Evolutionary conservation across 2,113 vertebrate genomes (phyloP), one percentile per base, ranked within the genome.

Genomic region (Greenwoodochromis staneri): DNA sequence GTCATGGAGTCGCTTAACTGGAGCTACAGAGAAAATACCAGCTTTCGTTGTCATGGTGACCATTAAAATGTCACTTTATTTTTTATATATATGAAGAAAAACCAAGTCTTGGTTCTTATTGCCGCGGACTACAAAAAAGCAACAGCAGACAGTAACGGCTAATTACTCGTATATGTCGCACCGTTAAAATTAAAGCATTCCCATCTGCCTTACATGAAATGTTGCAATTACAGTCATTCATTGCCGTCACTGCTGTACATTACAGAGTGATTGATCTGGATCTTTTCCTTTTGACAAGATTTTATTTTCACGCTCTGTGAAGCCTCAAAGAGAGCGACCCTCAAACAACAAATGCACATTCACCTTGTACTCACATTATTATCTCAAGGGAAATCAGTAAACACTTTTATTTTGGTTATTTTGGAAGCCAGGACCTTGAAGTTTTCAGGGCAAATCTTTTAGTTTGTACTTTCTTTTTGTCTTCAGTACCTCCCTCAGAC

Each of bases 341-440:
- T 80, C 11, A 66, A 21, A 61, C 34, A 85, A 38, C 53, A 63
- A 31, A 31, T 10, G 40, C 71, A 16, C 69, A 38, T 21, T 91
- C 90, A 86, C 86, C 81, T 85, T 89, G 81, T 42, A 11, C 54
- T 80, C 69, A 21, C 45, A 38, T 76, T 82, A 76, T 87, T 49
- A 80, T 87, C 89, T 85, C 83, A 17, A 6, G 83, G 90, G 88
- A 90, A 92, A 92, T 91, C 87, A 85, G 47, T 29, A 21, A 34
- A 4, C 5, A 2, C 29, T 34, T 92, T 81, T 84, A 80, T 91
- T 94, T 84, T 85, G 89, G 86, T 87, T 29, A 59, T 59, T 59
- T 59, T 59, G 55, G 80, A 31, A 49, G 40, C 31, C 47, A 76
- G 78, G 78, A 91, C 89, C 86, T 89, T 87, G 89, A 90, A 61